These are phyloP conservation scores for Leucozona laternaria DNA, from an alignment of 2,888 invertebrate species.

Conservation along the genomic window DNA sequence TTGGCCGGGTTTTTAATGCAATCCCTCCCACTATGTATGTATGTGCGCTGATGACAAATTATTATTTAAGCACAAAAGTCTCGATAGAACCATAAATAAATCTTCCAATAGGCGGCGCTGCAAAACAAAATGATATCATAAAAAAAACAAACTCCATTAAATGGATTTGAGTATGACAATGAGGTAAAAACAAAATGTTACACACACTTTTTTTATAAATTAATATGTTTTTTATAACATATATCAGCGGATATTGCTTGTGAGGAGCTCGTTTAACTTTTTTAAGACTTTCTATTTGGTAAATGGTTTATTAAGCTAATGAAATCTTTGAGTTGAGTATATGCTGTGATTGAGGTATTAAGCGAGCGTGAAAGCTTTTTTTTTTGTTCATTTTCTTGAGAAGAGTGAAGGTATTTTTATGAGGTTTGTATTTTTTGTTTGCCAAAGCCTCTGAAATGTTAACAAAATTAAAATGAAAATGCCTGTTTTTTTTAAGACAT, in stretches of 20 bases:
- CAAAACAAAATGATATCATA: conserved; percentile 14
- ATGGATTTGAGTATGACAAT: conserved; percentile 38
- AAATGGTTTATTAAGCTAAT: conserved; percentile 23
- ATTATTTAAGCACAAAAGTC: neutral
- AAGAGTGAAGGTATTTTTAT: neutral
- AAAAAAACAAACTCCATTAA: conserved; percentile 41
- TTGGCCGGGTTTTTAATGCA: neutral
- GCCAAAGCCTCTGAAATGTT: neutral
- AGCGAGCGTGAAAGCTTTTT: neutral
- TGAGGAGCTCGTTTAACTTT: conserved; percentile 4
- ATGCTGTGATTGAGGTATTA: conserved; percentile 1
- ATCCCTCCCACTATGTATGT: neutral
- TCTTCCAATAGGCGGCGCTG: conserved; percentile 33
- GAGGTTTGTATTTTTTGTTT: neutral
- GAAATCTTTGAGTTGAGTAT: neutral
- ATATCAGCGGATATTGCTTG: neutral
- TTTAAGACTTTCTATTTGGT: neutral
- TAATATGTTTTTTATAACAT: neutral
- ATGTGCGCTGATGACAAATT: conserved; percentile 7
- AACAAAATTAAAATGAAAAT: neutral
- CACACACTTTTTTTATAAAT: conserved; percentile 12
- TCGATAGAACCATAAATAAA: conserved; percentile 35
- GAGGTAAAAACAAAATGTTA: conserved; percentile 6
- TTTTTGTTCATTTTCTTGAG: neutral
- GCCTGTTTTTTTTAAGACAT: neutral